A percentile compares a stretch with the other conserved stretches of the same genome.
Conservation (phyloP, 2,888 invertebrate genomes). For the Agrilus cyanescens region DNA sequence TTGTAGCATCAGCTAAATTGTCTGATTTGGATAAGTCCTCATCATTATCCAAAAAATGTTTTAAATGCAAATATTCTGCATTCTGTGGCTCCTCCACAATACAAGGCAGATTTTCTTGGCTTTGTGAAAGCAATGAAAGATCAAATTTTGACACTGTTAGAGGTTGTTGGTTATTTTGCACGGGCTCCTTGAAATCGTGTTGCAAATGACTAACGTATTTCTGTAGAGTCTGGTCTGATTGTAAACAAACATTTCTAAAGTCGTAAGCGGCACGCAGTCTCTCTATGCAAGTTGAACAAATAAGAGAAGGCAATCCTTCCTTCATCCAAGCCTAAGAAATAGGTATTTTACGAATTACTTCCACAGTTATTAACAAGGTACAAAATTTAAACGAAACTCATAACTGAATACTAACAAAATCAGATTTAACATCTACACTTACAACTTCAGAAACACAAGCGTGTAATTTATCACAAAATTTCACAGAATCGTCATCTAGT, state of each 20-base stretch:
- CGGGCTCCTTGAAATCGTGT: constrained; percentile 17
- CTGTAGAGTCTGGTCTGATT: constrained; percentile 27
- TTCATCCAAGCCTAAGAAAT: constrained; percentile 27
- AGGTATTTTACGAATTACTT: not conserved
- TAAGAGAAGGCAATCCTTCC: constrained; percentile 27
- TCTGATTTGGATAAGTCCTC: constrained; percentile 25
- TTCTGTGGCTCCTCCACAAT: constrained; percentile 26
- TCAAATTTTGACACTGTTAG: constrained; percentile 26
- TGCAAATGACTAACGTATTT: constrained; percentile 23
- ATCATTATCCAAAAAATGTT: constrained; percentile 31
- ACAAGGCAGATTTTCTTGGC: constrained; percentile 19
- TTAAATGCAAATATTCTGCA: constrained; percentile 29
- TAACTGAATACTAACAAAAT: not conserved
- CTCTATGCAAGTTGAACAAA: constrained; percentile 29
- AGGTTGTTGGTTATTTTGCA: constrained; percentile 13
- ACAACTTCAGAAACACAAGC: constrained; percentile 32
- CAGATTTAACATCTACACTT: constrained; percentile 15
- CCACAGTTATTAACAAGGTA: not conserved
- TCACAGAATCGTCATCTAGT: constrained; percentile 28
- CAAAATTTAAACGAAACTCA: not conserved
- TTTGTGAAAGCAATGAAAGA: constrained; percentile 19
- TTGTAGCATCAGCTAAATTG: constrained; percentile 17
- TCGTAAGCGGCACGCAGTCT: constrained; percentile 29
- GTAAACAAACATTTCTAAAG: constrained; percentile 28
- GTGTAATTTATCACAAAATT: constrained; percentile 28